A percentile compares a stretch with the other conserved stretches of the same genome.
Evolutionary conservation across 1,140 invertebrate species (phyloP).

Genomic region (Cydia amplana): DNA sequence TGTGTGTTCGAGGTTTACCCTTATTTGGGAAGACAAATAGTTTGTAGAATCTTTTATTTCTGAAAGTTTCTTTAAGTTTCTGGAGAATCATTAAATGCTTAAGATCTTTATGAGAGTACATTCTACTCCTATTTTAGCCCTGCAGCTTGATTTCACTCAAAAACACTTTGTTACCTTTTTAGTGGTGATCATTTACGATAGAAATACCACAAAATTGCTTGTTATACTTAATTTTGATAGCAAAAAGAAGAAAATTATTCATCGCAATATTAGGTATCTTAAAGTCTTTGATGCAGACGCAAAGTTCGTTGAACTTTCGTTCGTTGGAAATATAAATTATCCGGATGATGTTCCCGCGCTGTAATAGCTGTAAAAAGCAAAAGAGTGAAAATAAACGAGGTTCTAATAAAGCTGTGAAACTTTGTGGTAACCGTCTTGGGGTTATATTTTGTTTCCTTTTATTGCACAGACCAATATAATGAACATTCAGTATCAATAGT

Average conservation of each 20-base stretch:
- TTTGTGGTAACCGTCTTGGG: background rate
- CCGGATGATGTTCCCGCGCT: background rate
- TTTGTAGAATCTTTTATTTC: background rate
- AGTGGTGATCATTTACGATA: too few species aligned
- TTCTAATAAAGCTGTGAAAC: constrained; percentile 11
- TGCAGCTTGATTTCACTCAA: too few species aligned
- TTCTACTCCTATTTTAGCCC: too few species aligned
- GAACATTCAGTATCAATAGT: background rate
- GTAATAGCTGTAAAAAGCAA: background rate
- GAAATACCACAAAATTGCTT: too few species aligned
- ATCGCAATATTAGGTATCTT: background rate
- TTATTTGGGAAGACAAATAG: background rate
- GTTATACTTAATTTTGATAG: background rate
- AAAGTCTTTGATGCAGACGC: background rate
- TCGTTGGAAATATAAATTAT: constrained; percentile 5
- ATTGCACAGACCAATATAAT: background rate
- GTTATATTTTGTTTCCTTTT: background rate
- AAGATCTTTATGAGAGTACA: too few species aligned
- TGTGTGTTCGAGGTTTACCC: background rate
- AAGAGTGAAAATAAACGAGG: constrained; percentile 11
- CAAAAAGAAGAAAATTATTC: background rate
- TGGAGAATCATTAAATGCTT: too few species aligned
- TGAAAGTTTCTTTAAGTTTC: background rate
- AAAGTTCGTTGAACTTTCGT: background rate
- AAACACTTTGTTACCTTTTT: too few species aligned